A percentile compares a stretch with the other conserved stretches of the same genome.
phyloP scores from a whole-genome alignment of 2,797 vertebrate species.

The Scyliorhinus canicula region DNA sequence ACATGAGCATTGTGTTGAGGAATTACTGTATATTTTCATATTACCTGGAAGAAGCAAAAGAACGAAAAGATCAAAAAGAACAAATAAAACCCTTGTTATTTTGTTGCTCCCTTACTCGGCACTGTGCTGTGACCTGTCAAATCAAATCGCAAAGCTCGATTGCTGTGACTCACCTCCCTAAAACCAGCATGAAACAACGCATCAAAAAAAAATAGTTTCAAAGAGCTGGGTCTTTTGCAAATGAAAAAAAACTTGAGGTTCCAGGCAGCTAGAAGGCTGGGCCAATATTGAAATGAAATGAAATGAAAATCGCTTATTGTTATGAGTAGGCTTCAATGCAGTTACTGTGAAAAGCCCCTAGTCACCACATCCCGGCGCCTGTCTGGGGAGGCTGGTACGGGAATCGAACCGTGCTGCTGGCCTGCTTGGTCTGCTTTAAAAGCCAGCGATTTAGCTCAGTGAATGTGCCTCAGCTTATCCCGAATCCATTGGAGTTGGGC shows the following conservation, averaged over 20 bases:
- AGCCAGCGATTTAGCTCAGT: too few relatives aligned
- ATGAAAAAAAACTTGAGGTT: background rate
- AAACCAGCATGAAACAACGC: background rate
- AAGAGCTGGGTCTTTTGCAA: background rate
- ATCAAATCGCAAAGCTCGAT: background rate
- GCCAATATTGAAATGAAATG: too few relatives aligned
- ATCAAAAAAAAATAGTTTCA: background rate
- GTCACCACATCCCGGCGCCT: too few relatives aligned
- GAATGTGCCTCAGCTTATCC: background rate
- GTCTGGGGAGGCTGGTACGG: too few relatives aligned
- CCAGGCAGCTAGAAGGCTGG: background rate
- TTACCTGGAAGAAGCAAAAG: background rate
- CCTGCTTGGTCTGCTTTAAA: too few relatives aligned
- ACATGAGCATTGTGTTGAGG: background rate
- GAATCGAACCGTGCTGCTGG: too few relatives aligned
- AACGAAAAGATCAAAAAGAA: background rate
- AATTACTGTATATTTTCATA: background rate
- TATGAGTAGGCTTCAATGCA: too few relatives aligned
- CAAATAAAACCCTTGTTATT: background rate
- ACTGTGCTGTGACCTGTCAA: background rate
- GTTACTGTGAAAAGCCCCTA: too few relatives aligned
- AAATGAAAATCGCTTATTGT: too few relatives aligned
- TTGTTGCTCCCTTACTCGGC: background rate
- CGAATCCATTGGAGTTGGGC: background rate
- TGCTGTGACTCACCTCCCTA: background rate